phyloP scores from a whole-genome alignment of 2,888 invertebrate species.

The Ecdyonurus torrentis region DNA sequence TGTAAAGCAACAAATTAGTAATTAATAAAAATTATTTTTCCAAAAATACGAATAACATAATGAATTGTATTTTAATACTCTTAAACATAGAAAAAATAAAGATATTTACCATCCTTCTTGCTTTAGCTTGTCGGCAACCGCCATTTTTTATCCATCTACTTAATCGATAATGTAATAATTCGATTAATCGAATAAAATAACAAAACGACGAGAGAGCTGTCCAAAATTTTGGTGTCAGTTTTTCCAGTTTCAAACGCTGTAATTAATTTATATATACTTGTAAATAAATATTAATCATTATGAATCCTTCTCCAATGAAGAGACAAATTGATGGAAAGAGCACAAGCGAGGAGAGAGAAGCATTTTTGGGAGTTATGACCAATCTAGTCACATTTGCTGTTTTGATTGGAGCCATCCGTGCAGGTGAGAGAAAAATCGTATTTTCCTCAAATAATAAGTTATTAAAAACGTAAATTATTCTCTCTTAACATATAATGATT shows the following conservation, averaged over 20 bases:
- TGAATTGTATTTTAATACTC: too few species aligned
- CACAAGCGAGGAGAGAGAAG: not conserved
- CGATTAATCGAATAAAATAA: not conserved
- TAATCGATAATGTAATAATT: not conserved
- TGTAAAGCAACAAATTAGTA: too few species aligned
- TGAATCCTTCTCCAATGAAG: not conserved
- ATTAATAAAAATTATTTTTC: too few species aligned
- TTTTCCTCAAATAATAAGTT: too few species aligned
- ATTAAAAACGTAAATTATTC: too few species aligned
- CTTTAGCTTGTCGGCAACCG: conserved; percentile 41
- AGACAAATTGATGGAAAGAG: not conserved
- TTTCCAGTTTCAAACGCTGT: not conserved
- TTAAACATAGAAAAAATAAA: too few species aligned
- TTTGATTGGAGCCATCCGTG: not conserved
- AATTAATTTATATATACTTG: not conserved
- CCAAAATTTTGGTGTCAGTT: not conserved
- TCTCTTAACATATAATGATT: too few species aligned
- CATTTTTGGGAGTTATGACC: not conserved
- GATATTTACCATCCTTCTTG: conserved; percentile 47
- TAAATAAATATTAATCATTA: not conserved
- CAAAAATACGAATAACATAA: too few species aligned
- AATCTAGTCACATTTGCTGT: not conserved
- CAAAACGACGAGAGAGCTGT: too few species aligned
- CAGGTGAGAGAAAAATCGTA: not conserved
- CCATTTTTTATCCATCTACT: conserved; percentile 29